Conservation (phyloP, 2,797 vertebrate genomes). For the Psittacula derbiana region DNA sequence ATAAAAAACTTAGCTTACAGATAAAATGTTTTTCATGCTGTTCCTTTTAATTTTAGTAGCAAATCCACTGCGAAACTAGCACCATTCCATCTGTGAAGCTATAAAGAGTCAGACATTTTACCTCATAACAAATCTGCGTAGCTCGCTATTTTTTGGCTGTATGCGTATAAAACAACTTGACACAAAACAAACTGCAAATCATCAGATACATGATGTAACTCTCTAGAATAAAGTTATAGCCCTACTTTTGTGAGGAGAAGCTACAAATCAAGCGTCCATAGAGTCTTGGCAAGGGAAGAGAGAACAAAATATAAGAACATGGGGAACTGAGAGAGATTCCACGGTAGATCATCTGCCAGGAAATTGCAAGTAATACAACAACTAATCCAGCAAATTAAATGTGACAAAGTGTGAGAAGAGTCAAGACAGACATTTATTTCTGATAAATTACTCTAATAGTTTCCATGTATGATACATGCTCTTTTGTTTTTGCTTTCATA, state of each 20-base stretch:
- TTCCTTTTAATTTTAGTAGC: conserved; percentile 29
- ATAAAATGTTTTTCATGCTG: conserved; percentile 8
- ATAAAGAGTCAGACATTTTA: background rate
- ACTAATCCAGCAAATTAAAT: background rate
- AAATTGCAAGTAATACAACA: background rate
- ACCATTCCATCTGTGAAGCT: conserved; percentile 1
- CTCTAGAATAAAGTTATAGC: background rate
- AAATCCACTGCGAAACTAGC: background rate
- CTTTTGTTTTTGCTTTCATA: background rate
- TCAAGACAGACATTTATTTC: background rate
- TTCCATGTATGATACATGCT: background rate
- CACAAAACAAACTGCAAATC: background rate
- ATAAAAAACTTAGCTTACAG: background rate
- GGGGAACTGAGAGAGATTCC: background rate
- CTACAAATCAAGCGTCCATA: background rate
- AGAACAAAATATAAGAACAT: background rate
- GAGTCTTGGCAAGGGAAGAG: background rate
- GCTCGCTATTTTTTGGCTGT: background rate
- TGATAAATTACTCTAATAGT: background rate
- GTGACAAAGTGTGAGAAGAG: background rate
- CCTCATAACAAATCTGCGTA: background rate
- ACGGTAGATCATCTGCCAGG: background rate
- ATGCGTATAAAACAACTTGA: background rate
- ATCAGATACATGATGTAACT: background rate
- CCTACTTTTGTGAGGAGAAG: background rate